These are phyloP conservation scores for Xenopus laevis DNA, from an alignment of 2,113 vertebrate genomes.

Conservation along the genomic window DNA sequence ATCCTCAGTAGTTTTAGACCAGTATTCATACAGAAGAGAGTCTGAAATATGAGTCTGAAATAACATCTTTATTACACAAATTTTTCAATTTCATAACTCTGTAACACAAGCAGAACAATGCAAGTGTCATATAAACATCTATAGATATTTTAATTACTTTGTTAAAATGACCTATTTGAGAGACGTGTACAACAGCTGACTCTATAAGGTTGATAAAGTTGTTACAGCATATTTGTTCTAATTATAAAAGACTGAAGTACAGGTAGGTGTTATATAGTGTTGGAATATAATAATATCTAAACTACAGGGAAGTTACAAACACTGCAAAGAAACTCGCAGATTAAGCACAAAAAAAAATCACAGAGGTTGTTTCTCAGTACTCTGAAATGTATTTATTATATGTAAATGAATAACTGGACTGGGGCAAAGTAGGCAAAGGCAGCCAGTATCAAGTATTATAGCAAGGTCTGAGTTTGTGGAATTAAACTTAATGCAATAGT, in stretches of 20 bases:
- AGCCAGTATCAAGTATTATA: no score
- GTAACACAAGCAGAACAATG: constrained; percentile 72
- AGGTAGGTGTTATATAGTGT: neutral
- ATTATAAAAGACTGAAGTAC: neutral
- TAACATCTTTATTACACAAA: constrained; percentile 49
- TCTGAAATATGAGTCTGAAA: constrained; percentile 78
- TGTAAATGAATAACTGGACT: no score
- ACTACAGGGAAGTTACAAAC: neutral
- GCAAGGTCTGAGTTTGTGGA: no score
- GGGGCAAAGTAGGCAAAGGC: no score
- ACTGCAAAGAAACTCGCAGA: no score
- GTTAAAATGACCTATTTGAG: neutral
- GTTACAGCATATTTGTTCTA: neutral
- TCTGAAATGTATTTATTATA: no score
- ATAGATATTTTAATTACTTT: constrained; percentile 28
- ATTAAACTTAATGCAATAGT: no score
- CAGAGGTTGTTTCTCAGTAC: no score
- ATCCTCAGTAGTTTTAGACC: constrained; percentile 56
- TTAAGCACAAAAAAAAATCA: no score
- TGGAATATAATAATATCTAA: neutral
- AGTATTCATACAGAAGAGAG: constrained; percentile 77
- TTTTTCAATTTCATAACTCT: constrained; percentile 55
- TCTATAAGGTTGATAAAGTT: neutral
- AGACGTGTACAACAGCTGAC: neutral
- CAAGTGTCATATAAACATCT: constrained; percentile 63